phyloP scores from a whole-genome alignment of 2,797 vertebrate species.

The Sebastolobus alascanus region DNA sequence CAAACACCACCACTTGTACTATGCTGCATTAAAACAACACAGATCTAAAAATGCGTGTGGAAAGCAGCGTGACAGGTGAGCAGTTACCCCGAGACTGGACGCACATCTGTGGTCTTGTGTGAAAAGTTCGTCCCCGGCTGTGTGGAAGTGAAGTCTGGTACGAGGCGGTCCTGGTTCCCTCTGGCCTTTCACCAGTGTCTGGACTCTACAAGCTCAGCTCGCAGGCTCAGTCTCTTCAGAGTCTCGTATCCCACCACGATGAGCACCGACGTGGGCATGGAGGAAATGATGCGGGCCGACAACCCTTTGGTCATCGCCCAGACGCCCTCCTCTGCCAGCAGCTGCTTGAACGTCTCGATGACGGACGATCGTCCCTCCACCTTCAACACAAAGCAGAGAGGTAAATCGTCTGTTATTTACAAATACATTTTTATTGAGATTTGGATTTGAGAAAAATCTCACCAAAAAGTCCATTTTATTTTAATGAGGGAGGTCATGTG shows the following conservation, averaged over 20 bases:
- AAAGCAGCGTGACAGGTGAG: neutral
- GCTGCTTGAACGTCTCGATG: constrained; percentile 92
- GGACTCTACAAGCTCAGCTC: constrained; percentile 92
- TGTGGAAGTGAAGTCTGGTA: neutral
- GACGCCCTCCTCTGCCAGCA: constrained; percentile 93
- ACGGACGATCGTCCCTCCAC: constrained; percentile 96
- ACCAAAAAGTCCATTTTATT: neutral
- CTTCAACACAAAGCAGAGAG: constrained; percentile 68
- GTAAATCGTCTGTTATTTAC: neutral
- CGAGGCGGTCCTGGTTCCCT: neutral
- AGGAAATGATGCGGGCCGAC: constrained; percentile 94
- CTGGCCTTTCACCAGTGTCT: constrained; percentile 90
- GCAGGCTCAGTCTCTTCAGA: constrained; percentile 96
- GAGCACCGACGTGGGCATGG: constrained; percentile 93
- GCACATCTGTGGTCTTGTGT: neutral
- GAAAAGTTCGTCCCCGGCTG: neutral
- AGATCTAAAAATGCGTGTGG: constrained; percentile 1
- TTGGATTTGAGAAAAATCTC: neutral
- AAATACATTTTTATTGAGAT: neutral
- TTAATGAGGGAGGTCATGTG: neutral
- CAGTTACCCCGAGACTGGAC: neutral
- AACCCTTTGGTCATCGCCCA: constrained; percentile 95
- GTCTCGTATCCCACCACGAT: constrained; percentile 98
- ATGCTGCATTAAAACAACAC: constrained; percentile 25
- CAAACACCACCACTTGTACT: constrained; percentile 7